These are phyloP conservation scores for Gymnorhina tibicen DNA, from an alignment of 2,113 vertebrate genomes.

Conservation along the genomic window DNA sequence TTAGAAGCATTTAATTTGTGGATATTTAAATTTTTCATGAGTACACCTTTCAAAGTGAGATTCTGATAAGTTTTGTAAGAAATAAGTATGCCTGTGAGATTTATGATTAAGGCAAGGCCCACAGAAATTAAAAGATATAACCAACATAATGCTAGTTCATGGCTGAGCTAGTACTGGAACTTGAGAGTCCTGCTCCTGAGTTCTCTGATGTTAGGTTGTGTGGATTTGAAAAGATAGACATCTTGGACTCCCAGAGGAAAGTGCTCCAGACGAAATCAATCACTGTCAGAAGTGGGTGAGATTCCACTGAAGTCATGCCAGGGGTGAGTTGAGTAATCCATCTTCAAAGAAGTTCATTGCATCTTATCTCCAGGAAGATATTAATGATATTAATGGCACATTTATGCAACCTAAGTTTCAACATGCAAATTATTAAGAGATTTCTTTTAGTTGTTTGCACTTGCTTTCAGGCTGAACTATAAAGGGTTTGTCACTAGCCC, in stretches of 20 bases:
- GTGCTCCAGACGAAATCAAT: slow-evolving; percentile 44
- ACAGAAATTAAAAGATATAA: slow-evolving; percentile 20
- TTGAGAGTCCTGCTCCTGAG: slow-evolving; percentile 54
- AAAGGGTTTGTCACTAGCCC: slow-evolving; percentile 6
- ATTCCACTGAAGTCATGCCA: slow-evolving; percentile 53
- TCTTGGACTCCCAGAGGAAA: slow-evolving; percentile 55
- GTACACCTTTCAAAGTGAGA: background rate
- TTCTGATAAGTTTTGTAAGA: slow-evolving; percentile 41
- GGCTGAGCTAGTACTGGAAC: slow-evolving; percentile 46
- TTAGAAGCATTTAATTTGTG: slow-evolving; percentile 32
- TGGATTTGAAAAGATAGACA: slow-evolving; percentile 44
- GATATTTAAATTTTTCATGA: slow-evolving; percentile 33
- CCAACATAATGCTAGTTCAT: background rate
- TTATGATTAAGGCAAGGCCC: background rate
- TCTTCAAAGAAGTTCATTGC: slow-evolving; percentile 56
- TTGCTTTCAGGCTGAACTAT: slow-evolving; percentile 7
- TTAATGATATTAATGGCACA: slow-evolving; percentile 35
- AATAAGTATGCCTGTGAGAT: background rate
- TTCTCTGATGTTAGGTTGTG: slow-evolving; percentile 36
- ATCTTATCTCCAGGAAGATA: slow-evolving; percentile 52
- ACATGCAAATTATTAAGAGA: slow-evolving; percentile 40
- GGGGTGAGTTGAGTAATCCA: slow-evolving; percentile 50
- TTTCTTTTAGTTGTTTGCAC: slow-evolving; percentile 17
- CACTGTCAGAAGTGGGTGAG: slow-evolving; percentile 47
- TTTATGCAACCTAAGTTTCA: slow-evolving; percentile 1